Evolutionary conservation across 30 jellyfish, hydroid and myxozoan genomes (phyloP), one percentile per base, ranked within the genome.

Genomic region (Turritopsis rubra): DNA sequence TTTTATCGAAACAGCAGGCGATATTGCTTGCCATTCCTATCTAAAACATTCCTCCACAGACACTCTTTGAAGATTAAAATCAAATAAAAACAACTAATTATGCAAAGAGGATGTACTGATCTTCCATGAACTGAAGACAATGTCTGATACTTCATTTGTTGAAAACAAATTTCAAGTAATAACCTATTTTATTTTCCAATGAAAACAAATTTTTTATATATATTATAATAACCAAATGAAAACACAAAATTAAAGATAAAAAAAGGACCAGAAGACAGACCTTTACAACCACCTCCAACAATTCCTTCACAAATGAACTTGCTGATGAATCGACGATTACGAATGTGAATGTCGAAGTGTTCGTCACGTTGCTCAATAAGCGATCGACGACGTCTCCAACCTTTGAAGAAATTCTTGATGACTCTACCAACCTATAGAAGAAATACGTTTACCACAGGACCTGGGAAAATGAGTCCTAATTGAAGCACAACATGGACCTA

Each of bases 231-330:
- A 41, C 13, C 60, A 41, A 5, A 41, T 41, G 60, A 41, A 3
- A 41, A 41, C 60, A 41, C 60, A 41, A 41, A 41, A 41, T 41
- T 41, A 13, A 41, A 41, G 13, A 41, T 41, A 41, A 13, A 41
- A 68, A 68, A 68, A 68, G 16, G 16, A 68, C 13, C 16, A 4
- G 16, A 9, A 18, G 74, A 21, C 25, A n/a, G n/a, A 94, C 99
- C 99, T 94, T 90, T 89, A 87, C 99, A 94, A 23, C 97, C 95
- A 22, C 99, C 99, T 1, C 99, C 99, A 72, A 94, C 99, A 16
- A 94, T 30, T 25, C 99, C 99, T 89, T 94, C 99, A 78, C 99
- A 94, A 25, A 94, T 78, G 25, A 94, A 81, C 65, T 94, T 94
- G 79, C 99, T 94, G 89, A 94, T 86, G 76, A 94, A 94, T 4